Percentiles rank a stretch among this genome's conserved stretches.
These are phyloP conservation scores for Bombus polaris DNA, from an alignment of 1,140 invertebrate species.

Conservation along the genomic window DNA sequence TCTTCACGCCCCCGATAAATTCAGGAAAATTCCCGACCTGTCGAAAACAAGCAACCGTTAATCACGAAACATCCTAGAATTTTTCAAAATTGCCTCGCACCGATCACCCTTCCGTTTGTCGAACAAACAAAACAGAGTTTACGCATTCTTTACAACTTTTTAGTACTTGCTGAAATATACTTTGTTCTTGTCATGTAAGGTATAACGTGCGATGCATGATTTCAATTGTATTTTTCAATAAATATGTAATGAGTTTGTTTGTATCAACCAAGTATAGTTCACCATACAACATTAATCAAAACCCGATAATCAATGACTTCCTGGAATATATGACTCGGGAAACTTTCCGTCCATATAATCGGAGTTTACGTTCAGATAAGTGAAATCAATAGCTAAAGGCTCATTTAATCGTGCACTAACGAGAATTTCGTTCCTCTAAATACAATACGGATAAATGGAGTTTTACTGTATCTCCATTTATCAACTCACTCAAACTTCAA, in stretches of 20 bases:
- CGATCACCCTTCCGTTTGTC: background rate
- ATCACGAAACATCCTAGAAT: background rate
- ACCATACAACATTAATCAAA: background rate
- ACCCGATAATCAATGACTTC: background rate
- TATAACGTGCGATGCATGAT: no score
- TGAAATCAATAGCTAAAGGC: no score
- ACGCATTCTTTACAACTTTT: background rate
- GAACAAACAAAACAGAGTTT: background rate
- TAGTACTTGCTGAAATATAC: no score
- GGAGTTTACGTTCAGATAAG: no score
- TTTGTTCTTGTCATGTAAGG: no score
- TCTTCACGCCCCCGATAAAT: conserved; percentile 16
- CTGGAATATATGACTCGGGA: background rate
- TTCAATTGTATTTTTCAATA: background rate
- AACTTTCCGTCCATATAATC: no score
- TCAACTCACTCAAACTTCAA: no score
- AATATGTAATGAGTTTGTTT: background rate
- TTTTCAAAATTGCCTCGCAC: background rate
- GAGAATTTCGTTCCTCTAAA: no score
- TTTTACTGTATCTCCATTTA: no score
- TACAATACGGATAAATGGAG: no score
- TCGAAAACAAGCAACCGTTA: conserved; percentile 15
- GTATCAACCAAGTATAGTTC: background rate
- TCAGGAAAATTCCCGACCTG: background rate
- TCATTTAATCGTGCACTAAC: no score